Conservation (phyloP, 2,797 vertebrate species). For the Arnoldichthys spilopterus region DNA sequence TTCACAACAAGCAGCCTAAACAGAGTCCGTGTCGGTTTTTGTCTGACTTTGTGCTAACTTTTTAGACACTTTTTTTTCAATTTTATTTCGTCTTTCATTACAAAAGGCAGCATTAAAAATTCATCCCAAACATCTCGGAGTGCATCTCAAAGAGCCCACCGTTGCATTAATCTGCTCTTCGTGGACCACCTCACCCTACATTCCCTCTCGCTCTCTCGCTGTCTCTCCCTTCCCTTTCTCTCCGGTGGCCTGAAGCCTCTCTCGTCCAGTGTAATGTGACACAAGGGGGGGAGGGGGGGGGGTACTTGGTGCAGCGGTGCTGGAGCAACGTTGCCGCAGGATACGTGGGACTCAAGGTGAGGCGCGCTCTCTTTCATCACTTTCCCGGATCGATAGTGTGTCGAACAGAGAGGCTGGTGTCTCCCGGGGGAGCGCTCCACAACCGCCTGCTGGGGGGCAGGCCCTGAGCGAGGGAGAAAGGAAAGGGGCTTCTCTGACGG, state of each 20-base stretch:
- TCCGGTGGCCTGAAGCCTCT: slow-evolving; percentile 47
- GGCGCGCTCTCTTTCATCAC: slow-evolving; percentile 63
- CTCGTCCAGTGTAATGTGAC: slow-evolving; percentile 57
- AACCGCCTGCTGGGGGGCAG: slow-evolving; percentile 59
- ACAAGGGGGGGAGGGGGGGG: too few relatives aligned
- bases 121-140: slow-evolving; percentile 22
- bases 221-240: slow-evolving; percentile 27
- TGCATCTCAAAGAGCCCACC: slow-evolving; percentile 24
- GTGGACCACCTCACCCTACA: slow-evolving; percentile 25
- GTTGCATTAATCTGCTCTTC: slow-evolving; percentile 47
- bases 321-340: slow-evolving; percentile 56
- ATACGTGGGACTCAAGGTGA: slow-evolving; percentile 63
- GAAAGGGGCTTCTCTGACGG: slow-evolving; percentile 49
- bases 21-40: slow-evolving; percentile 5
- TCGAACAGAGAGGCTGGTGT: slow-evolving; percentile 58
- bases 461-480: slow-evolving; percentile 51
- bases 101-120: slow-evolving; percentile 46
- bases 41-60: slow-evolving; percentile 31
- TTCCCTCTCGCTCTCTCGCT: slow-evolving; percentile 14
- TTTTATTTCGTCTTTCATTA: slow-evolving; percentile 17
- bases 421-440: slow-evolving; percentile 52
- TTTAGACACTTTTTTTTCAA: slow-evolving; percentile 3
- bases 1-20: slow-evolving; percentile 21
- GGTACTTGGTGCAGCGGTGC: slow-evolving; percentile 33
- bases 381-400: slow-evolving; percentile 64